Conservation (phyloP, 1,140 invertebrate genomes). For the Tribolium madens region DNA sequence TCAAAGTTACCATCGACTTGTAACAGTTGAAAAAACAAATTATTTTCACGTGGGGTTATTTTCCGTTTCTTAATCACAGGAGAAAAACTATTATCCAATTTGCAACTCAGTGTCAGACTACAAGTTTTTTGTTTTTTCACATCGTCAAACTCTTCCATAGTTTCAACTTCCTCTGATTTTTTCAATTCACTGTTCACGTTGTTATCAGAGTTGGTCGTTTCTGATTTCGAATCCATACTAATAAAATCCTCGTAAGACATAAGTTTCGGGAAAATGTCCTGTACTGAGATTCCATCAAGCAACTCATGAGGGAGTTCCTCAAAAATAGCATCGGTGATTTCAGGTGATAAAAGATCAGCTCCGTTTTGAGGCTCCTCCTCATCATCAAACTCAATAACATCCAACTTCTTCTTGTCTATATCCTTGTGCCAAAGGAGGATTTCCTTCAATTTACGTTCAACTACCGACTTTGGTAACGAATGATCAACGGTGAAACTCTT, state of each 20-base stretch:
- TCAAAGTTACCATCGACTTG: slow-evolving; percentile 80
- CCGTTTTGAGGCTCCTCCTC: slow-evolving; percentile 80
- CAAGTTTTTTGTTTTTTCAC: slow-evolving; percentile 74
- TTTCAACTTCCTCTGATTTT: slow-evolving; percentile 60
- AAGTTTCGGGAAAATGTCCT: slow-evolving; percentile 78
- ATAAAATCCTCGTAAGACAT: slow-evolving; percentile 67
- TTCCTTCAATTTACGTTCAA: slow-evolving; percentile 73
- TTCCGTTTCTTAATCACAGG: slow-evolving; percentile 77
- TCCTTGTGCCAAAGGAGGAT: slow-evolving; percentile 73
- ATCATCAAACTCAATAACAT: slow-evolving; percentile 73
- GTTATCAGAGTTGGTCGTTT: slow-evolving; percentile 55
- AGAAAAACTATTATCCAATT: slow-evolving; percentile 72
- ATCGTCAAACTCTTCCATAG: slow-evolving; percentile 70
- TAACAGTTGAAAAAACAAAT: slow-evolving; percentile 80
- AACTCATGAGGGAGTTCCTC: slow-evolving; percentile 85
- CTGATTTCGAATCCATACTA: slow-evolving; percentile 58
- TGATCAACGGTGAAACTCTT: slow-evolving; percentile 86
- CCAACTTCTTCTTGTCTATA: slow-evolving; percentile 57
- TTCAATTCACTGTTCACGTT: slow-evolving; percentile 52
- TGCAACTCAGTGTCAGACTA: slow-evolving; percentile 77
- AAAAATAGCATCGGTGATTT: slow-evolving; percentile 86
- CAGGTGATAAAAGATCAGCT: slow-evolving; percentile 81
- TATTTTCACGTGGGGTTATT: slow-evolving; percentile 65
- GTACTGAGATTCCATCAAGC: slow-evolving; percentile 85
- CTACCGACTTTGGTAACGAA: slow-evolving; percentile 71